Percentiles rank a stretch among this genome's conserved stretches.
Conservation (phyloP, 2,113 vertebrate species). For the Pluvianellus socialis region DNA sequence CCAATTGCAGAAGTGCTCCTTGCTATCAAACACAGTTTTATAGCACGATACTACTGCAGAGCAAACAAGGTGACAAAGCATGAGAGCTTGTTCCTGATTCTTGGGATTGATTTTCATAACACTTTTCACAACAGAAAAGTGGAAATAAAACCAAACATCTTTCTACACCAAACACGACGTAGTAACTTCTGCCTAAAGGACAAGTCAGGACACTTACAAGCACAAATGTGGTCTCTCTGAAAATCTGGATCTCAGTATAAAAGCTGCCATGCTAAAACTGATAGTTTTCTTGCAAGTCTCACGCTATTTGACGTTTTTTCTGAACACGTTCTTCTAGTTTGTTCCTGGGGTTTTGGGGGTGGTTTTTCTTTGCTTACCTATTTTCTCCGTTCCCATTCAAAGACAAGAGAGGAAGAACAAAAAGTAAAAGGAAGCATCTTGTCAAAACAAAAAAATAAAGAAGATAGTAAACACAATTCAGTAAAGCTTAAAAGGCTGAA, state of each 20-base stretch:
- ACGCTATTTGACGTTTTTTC: not conserved
- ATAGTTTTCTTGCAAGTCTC: not conserved
- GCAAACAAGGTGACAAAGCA: not conserved
- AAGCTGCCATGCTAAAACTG: not conserved
- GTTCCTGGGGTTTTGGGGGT: accelerated
- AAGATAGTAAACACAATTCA: not conserved
- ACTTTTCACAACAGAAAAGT: not conserved
- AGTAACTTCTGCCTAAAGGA: not conserved
- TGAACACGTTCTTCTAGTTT: not conserved
- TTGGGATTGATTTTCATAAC: not conserved
- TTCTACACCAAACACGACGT: not conserved
- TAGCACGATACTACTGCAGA: accelerated
- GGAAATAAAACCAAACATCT: not conserved
- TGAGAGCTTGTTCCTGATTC: not conserved
- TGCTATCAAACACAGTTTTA: not conserved
- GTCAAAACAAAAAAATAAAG: not conserved
- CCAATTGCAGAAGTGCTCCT: not conserved
- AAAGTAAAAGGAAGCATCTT: not conserved
- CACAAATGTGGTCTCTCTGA: not conserved
- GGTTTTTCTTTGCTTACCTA: not conserved
- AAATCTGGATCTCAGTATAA: not conserved
- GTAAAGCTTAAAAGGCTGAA: not conserved
- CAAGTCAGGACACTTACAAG: not conserved
- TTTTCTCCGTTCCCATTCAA: not conserved
- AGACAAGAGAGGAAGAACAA: not conserved